A percentile compares a stretch with the other conserved stretches of the same genome.
These are phyloP conservation scores for Eremobia ochroleuca DNA, from an alignment of 2,888 invertebrate genomes.

Conservation along the genomic window DNA sequence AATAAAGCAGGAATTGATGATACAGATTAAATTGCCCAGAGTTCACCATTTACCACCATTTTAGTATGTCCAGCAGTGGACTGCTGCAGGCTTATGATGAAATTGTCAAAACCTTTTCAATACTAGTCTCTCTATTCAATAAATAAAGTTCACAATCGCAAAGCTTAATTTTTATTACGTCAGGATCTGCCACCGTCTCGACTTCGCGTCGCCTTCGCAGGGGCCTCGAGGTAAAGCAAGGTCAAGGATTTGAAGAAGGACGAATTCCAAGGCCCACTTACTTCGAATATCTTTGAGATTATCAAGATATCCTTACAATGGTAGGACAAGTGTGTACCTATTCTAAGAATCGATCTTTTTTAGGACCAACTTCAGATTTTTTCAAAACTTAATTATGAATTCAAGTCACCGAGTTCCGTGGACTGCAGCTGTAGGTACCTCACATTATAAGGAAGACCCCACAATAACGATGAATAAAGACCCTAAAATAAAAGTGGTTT, in stretches of 20 bases:
- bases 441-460: neutral
- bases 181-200: conserved; percentile 46
- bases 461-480: neutral
- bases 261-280: conserved; percentile 14
- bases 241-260: conserved; percentile 64
- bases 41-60: neutral
- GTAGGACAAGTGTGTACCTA: neutral
- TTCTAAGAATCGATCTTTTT: neutral
- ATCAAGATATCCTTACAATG: neutral
- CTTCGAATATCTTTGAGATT: neutral
- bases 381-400: neutral
- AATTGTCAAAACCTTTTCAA: neutral
- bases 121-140: neutral
- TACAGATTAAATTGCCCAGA: neutral
- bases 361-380: neutral
- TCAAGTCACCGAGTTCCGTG: neutral
- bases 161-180: conserved; percentile 44
- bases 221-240: conserved; percentile 38
- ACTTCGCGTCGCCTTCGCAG: conserved; percentile 42
- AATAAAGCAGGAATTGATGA: neutral
- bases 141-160: conserved; percentile 1
- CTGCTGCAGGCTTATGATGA: neutral
- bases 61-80: neutral
- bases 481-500: neutral
- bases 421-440: neutral